Evolutionary conservation across 2,113 vertebrate species (phyloP), one percentile per base, ranked within the genome.

Genomic region (Poecilia latipinna): DNA sequence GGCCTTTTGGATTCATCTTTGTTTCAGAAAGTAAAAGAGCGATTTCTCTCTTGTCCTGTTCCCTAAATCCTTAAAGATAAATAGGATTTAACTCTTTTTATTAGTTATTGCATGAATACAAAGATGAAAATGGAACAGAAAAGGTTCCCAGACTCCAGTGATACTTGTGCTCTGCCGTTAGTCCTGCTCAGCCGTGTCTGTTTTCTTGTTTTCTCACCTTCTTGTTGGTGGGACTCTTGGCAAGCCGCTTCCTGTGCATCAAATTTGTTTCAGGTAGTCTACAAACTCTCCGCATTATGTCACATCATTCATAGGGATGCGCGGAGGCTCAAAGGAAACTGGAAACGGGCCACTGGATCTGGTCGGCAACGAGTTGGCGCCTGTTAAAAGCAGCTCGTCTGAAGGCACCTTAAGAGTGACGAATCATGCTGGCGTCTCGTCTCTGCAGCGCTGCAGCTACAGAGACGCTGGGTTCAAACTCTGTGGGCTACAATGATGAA

Each of bases 391-490:
- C 74, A 12, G 6, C 54, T 60, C 5, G 42, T 84, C 86, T 82
- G 82, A 80, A 82, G 64, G 79, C 73, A 77, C 73, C 76, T 84
- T 68, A 62, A 84, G 82, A 84, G 70, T 77, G 85, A 87, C 39
- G 22, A 74, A 87, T 87, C 73, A 77, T 15, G 0, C 64, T 17
- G 70, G 35, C 1, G 3, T 44, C 60, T 32, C 12, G 19, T 66
- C 68, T 80, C n/a, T 4, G n/a, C 37, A 74, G 12, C 22, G 5
- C 29, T 74, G 75, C 68, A 62, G 67, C 70, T 68, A 70, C 39
- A 29, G 67, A 33, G 57, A 0, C 12, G 31, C 7, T 60, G 24
- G 17, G 51, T 57, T 57, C 8, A n/a, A 57, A 57, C 51, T 24
- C 22, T 57, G 51, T 8, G 17, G 24, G 51, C 8, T 11, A 57